phyloP scores from a whole-genome alignment of 2,797 vertebrate genomes.

The Ceyx erithaca region DNA sequence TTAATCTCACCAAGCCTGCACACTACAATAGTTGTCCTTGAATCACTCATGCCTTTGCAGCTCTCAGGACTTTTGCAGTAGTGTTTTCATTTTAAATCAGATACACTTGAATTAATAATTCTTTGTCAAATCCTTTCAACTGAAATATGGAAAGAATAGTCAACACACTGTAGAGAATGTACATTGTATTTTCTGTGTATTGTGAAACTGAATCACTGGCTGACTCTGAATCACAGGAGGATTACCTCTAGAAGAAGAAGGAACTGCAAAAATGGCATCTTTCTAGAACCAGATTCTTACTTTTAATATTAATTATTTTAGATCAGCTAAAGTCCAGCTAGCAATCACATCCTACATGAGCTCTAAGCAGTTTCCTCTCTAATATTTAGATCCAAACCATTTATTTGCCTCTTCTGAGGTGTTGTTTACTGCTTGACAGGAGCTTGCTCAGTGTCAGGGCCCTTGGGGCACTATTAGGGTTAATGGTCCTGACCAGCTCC shows the following conservation, averaged over 20 bases:
- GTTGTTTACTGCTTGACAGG: not conserved
- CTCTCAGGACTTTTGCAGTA: not conserved
- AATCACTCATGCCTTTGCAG: not conserved
- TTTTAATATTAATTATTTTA: not conserved
- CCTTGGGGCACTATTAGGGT: accelerated
- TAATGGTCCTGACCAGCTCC: not conserved
- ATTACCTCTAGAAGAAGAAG: not conserved
- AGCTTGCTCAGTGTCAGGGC: accelerated
- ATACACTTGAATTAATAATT: not conserved
- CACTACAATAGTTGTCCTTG: not conserved
- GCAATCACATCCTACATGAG: not conserved
- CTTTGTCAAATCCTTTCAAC: not conserved
- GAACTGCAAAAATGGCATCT: not conserved
- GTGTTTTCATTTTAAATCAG: not conserved
- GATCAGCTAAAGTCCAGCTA: not conserved
- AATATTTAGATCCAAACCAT: not conserved
- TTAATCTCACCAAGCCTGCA: not conserved
- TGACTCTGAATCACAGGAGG: not conserved
- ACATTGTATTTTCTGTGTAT: not conserved
- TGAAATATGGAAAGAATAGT: not conserved
- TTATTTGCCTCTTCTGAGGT: not conserved
- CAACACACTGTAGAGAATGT: not conserved
- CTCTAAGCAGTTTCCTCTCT: not conserved
- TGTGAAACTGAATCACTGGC: not conserved
- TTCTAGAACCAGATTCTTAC: not conserved